Evolutionary conservation across 2,888 invertebrate species (phyloP).

Genomic region (Chloromyia formosa): DNA sequence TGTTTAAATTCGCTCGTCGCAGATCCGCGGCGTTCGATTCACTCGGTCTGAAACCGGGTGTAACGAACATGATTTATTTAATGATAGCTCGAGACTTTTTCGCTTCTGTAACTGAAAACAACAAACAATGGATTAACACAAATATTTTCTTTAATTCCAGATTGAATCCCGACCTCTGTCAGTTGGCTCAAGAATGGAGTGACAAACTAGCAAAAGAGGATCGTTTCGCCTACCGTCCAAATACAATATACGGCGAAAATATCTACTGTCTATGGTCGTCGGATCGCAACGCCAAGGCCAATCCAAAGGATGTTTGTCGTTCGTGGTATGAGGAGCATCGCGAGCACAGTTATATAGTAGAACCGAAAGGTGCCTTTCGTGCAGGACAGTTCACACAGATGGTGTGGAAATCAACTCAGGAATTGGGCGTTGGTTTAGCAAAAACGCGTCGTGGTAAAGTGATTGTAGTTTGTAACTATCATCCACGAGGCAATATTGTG

Average conservation of each 20-base stretch:
- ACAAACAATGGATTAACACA: too few relatives aligned
- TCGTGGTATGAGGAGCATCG: conserved; percentile 70
- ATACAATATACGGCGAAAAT: conserved; percentile 72
- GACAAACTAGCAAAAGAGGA: conserved; percentile 72
- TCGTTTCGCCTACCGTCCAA: conserved; percentile 72
- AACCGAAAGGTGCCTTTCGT: conserved; percentile 61
- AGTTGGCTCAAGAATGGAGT: conserved; percentile 76
- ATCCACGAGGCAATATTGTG: conserved; percentile 55
- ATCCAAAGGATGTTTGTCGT: conserved; percentile 66
- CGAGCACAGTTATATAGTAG: conserved; percentile 65
- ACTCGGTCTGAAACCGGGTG: too few relatives aligned
- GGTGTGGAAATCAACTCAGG: conserved; percentile 74
- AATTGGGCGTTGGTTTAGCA: conserved; percentile 77
- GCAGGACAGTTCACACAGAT: conserved; percentile 78
- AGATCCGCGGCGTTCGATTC: too few relatives aligned
- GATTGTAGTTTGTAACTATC: conserved; percentile 72
- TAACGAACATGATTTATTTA: too few relatives aligned
- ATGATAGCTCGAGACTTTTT: too few relatives aligned
- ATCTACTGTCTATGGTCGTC: conserved; percentile 69
- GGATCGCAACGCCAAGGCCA: conserved; percentile 65
- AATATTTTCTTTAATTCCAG: conserved; percentile 54
- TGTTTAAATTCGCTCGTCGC: too few relatives aligned
- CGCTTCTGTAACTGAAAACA: too few relatives aligned
- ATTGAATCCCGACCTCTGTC: conserved; percentile 71
- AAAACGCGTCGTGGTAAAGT: conserved; percentile 79